Evolutionary conservation across 1,140 invertebrate species (phyloP), one percentile per base, ranked within the genome.

Genomic region (Coelopa frigida): DNA sequence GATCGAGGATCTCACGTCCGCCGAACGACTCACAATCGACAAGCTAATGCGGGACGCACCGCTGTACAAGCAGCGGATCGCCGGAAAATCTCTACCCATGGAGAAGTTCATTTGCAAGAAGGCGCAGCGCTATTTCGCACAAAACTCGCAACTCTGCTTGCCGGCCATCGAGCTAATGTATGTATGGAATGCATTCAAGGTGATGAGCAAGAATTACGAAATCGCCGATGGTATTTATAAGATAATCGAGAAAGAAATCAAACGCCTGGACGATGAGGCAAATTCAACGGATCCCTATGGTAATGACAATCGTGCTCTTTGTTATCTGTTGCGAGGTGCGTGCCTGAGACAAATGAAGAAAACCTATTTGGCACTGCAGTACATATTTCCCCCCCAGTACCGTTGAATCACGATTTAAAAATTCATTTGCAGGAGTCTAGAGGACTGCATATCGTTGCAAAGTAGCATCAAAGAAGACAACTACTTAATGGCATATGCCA

Each of bases 51-150:
- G 70, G 50, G 79, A 83, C 53, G 84, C 87, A 15, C 88, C 91
- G 6, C 73, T 73, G 35, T 82, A 83, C 65, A 93, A 91, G 58
- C 87, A 94, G 63, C 76, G 87, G 45, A 93, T 98, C 45, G 92
- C 93, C 24, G 94, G 94, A 0, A 96, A 97, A 73, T 96, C 93
- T 6, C 72, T 98, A 51, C 94, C 94, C 12, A 87, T 96, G 78
- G 94, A 98, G 70, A 98, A 98, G 61, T 98, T 96, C 74, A 84
- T 87, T 26, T 78, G 91, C 8, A 86, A 83, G 59, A 92, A 93
- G 61, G 78, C 87, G 15, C 79, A 83, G 45, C 75, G 89, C 39
- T 94, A 84, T 70, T 78, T 81, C 51, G 73, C 77, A 26, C 86
- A 93, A 71, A 80, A 83, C 33, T 78, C 84, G 21, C 72, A 72